phyloP scores from a whole-genome alignment of 2,113 vertebrate genomes.

The Chloroceryle aenea region DNA sequence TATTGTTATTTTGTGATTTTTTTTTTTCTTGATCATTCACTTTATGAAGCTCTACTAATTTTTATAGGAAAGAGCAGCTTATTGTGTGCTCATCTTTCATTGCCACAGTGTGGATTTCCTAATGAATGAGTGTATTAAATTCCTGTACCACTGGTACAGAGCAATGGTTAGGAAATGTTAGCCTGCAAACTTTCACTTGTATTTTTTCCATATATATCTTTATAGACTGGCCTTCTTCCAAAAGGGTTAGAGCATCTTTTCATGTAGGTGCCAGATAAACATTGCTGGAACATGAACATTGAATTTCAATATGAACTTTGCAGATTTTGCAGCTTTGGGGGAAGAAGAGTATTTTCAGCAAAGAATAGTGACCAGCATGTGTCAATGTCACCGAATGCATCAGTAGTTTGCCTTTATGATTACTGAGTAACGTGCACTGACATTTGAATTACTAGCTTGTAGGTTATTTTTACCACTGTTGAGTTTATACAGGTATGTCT shows the following conservation, averaged over 20 bases:
- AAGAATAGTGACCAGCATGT: neutral
- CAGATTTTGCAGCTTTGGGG: neutral
- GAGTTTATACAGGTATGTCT: neutral
- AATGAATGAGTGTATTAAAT: neutral
- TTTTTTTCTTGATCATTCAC: neutral
- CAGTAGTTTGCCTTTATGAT: neutral
- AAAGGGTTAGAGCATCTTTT: neutral
- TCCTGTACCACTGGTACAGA: accelerated
- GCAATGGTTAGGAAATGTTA: neutral
- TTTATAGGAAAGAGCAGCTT: neutral
- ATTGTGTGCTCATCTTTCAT: neutral
- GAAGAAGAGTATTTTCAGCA: neutral
- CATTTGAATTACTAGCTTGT: neutral
- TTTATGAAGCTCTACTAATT: neutral
- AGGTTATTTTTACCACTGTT: neutral
- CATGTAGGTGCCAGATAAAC: neutral
- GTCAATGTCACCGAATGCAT: neutral
- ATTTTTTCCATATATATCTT: neutral
- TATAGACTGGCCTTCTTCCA: neutral
- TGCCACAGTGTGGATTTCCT: neutral
- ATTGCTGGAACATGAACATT: neutral
- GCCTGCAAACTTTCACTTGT: neutral
- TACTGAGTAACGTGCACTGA: neutral
- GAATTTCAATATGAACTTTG: too few species aligned
- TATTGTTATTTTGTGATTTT: neutral